Base-by-base conservation (phyloP, 2,113 vertebrate species). In the Rhynchomys soricoides region DNA sequence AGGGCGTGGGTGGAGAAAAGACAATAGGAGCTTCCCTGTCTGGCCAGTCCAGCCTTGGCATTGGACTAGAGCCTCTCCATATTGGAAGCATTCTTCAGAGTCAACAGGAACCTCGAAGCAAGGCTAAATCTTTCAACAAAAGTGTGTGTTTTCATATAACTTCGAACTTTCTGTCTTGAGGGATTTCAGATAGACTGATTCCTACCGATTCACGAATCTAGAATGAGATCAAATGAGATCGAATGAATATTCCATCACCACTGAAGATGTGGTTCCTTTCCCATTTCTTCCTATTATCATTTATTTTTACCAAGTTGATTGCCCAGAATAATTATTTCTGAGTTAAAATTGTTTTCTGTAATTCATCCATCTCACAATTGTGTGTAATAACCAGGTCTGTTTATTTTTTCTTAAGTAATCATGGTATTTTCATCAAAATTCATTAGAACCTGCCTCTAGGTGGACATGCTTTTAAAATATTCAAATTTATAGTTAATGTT, bases 381-480 rank as follows among this genome's bases (percentile, higher is more conserved):
- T 96, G 88, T 92, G 86, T 95, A 90, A 97, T 98, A 96, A 97
- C 87, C 91, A 92, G 21, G 3, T 93, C 91, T 96, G 89, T 97
- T 98, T 97, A 97, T 96, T 97, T 97, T 96, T 92, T 93, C 95
- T 96, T 97, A 97, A 97, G 95, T 97, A 97, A 98, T 96, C 94
- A 97, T 64, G 57, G 94, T 95, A 96, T 96, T 97, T 96, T 95
- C 96, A 97, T 98, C 97, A 97, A 97, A 98, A 98, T 97, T 97
- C 95, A 98, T 97, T 97, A 97, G 96, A 95, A 95, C 89, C 91
- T 83, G 86, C 96, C 94, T 71, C 91, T 83, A 93, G 96, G 95
- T 96, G 91, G 96, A 97, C 96, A 97, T 92, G 96, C 96, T 95
- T 97, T 95, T 97, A 96, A 98, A 97, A 98, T 97, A 97, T 98